A percentile compares a stretch with the other conserved stretches of the same genome.
These are phyloP conservation scores for Acrossocheilus fasciatus DNA, from an alignment of 2,797 vertebrate genomes.

Conservation along the genomic window DNA sequence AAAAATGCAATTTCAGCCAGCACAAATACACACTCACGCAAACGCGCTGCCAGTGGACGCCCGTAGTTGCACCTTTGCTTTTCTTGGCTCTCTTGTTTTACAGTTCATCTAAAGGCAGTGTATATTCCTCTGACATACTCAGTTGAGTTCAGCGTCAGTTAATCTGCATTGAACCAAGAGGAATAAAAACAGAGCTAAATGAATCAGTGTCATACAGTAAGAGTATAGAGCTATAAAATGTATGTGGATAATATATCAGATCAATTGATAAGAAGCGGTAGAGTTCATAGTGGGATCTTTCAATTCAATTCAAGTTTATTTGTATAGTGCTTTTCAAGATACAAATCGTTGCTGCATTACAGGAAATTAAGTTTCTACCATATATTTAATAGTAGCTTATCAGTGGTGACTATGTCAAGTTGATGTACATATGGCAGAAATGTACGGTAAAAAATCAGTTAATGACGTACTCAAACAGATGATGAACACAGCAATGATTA, in stretches of 20 bases:
- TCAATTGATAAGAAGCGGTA: background rate
- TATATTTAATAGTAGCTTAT: too few relatives aligned
- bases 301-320: too few relatives aligned
- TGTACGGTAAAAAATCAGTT: too few relatives aligned
- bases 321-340: too few relatives aligned
- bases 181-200: background rate
- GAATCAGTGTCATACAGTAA: background rate
- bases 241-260: background rate
- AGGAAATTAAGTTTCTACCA: too few relatives aligned
- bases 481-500: too few relatives aligned
- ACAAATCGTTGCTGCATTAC: too few relatives aligned
- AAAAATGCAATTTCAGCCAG: slow-evolving; percentile 62
- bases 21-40: slow-evolving; percentile 40
- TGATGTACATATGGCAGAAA: too few relatives aligned
- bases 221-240: background rate
- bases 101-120: slow-evolving; percentile 22
- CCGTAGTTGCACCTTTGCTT: slow-evolving; percentile 25
- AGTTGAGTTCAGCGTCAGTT: slow-evolving; percentile 1
- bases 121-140: slow-evolving; percentile 34
- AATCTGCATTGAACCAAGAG: background rate
- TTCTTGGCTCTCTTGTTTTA: slow-evolving; percentile 41
- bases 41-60: slow-evolving; percentile 10
- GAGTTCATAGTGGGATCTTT: background rate
- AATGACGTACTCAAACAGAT: too few relatives aligned
- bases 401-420: too few relatives aligned